Evolutionary conservation across 2,888 invertebrate species (phyloP), one percentile per base, ranked within the genome.

Genomic region (Drosophila trichaetosa): DNA sequence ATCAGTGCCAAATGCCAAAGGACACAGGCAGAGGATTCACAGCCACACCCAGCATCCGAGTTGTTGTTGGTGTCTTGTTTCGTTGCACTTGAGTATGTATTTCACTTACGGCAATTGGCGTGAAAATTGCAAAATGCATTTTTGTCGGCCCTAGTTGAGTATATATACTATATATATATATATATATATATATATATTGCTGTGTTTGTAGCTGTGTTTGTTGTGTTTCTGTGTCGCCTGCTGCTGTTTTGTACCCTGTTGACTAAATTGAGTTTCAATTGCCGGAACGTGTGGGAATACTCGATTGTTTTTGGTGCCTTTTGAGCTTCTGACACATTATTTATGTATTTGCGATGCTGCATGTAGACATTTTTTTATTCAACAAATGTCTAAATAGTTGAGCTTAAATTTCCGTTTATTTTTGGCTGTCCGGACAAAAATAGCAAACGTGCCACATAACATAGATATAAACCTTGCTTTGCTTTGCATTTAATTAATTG

Each of bases 211-310:
- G 2, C 4, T 4, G 21, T 21, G 1, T 46, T 46, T 13, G 21
- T 58, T 58, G 42, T 49, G n/a, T 60, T 18, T 56, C 27, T 65
- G 36, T 54, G 53, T 67, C 57, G 63, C 61, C 31, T 36, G 62
- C 29, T 52, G 66, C 58, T 66, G 60, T 67, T 72, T 68, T 74
- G 72, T 40, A 40, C 57, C 76, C 80, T 78, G 87, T 87, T 83
- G 83, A 83, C 82, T 82, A 84, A 83, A 87, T 87, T 87, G 87
- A 82, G 86, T 83, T 87, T 83, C 87, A 86, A 87, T 86, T 87
- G 86, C 83, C 73, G 76, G 75, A 76, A 87, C 86, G 85, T 86
- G 76, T 51, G 85, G 82, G 85, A 80, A 87, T 85, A 62, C 57
- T 79, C 70, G 73, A 85, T 87, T 79, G 86, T 73, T 80, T 86